These are phyloP conservation scores for Calonectris borealis DNA, from an alignment of 2,113 vertebrate species.

Conservation along the genomic window DNA sequence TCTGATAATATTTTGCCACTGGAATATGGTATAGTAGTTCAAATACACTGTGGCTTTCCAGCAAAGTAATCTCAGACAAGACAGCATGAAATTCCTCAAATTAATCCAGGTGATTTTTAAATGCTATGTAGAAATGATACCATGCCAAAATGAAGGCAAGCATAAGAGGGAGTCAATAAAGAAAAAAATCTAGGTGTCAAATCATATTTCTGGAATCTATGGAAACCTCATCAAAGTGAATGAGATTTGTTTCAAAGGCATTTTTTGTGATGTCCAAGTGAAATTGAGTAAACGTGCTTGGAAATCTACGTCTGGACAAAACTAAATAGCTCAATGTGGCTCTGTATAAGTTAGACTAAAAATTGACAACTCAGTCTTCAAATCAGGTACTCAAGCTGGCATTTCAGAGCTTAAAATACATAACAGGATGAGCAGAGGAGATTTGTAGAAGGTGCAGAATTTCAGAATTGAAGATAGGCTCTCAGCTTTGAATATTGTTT, in stretches of 20 bases:
- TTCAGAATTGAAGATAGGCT: neutral
- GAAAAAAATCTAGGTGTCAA: neutral
- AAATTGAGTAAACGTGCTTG: neutral
- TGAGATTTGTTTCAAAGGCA: neutral
- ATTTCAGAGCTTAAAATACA: neutral
- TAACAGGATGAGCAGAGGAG: neutral
- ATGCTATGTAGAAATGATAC: neutral
- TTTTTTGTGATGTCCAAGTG: neutral
- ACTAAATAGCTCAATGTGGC: neutral
- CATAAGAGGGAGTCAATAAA: neutral
- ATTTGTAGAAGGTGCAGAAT: neutral
- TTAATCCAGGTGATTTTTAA: neutral
- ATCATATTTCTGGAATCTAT: neutral
- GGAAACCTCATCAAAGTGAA: neutral
- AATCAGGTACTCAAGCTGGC: neutral
- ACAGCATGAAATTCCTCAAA: neutral
- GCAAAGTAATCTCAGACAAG: neutral
- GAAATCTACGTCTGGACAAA: neutral
- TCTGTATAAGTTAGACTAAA: neutral
- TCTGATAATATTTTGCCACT: neutral
- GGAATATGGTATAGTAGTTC: neutral
- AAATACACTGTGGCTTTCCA: neutral
- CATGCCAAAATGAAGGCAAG: neutral
- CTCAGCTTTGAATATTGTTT: neutral
- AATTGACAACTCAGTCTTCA: neutral